These are phyloP conservation scores for Cryptomyrus ogoouensis DNA, from an alignment of 2,113 vertebrate species.

Conservation along the genomic window DNA sequence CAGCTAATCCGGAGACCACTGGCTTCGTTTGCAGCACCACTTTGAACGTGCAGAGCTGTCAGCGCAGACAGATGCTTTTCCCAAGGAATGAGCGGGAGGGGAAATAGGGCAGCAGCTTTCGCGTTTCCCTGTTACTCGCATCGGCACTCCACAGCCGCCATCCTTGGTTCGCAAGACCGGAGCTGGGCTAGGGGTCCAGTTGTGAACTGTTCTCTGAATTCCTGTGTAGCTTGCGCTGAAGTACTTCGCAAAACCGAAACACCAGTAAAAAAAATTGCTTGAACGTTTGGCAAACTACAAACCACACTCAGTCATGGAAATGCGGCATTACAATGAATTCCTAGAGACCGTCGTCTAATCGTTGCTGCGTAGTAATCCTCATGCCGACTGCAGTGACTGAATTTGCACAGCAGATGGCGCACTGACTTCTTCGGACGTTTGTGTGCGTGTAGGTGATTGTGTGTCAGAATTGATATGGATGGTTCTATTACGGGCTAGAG, in stretches of 20 bases:
- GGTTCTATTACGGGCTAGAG: not conserved
- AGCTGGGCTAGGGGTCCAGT: not conserved
- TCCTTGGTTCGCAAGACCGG: not conserved
- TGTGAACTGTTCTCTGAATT: not conserved
- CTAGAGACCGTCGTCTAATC: not conserved
- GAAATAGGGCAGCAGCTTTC: not conserved
- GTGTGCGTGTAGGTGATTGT: not conserved
- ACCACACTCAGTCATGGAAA: not conserved
- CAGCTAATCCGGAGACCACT: not conserved
- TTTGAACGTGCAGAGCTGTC: not conserved
- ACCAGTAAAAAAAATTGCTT: not conserved
- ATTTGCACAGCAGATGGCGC: constrained; percentile 34
- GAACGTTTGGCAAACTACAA: not conserved
- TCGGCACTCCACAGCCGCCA: not conserved
- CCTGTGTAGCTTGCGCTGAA: not conserved
- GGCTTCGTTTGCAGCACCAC: not conserved
- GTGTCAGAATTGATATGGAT: constrained; percentile 1
- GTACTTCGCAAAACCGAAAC: not conserved
- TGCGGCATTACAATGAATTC: not conserved
- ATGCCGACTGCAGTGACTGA: not conserved
- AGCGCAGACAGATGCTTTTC: not conserved
- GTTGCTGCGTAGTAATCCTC: not conserved
- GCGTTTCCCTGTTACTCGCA: not conserved
- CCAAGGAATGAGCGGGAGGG: not conserved
- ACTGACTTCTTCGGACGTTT: not conserved